These are phyloP conservation scores for Poeciliopsis turneri DNA, from an alignment of 2,797 vertebrate genomes.

Conservation along the genomic window DNA sequence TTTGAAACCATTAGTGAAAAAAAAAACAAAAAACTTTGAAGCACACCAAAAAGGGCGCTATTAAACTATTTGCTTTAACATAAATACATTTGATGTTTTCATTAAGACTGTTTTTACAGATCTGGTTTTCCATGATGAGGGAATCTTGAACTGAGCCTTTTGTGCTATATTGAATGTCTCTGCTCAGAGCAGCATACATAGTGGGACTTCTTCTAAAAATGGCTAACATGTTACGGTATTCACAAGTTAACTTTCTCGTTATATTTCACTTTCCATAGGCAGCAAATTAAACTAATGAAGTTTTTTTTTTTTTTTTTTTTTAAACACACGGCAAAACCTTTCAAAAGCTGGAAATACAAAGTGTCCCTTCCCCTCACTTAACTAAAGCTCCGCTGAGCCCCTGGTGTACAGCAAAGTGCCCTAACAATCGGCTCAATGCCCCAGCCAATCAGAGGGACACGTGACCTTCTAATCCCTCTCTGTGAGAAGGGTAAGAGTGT, in stretches of 20 bases:
- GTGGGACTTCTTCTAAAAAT: constrained; percentile 18
- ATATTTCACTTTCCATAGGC: constrained; percentile 20
- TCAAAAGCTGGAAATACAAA: constrained; percentile 75
- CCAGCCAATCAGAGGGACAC: constrained; percentile 91
- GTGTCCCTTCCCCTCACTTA: constrained; percentile 78
- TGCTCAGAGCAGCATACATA: constrained; percentile 43
- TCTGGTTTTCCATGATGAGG: constrained; percentile 57
- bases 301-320: constrained; percentile 10
- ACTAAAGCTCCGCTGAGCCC: constrained; percentile 85
- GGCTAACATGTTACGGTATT: constrained; percentile 24
- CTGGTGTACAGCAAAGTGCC: constrained; percentile 86
- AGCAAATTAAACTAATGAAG: constrained; percentile 32
- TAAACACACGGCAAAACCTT: constrained; percentile 54
- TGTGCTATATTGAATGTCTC: constrained; percentile 46
- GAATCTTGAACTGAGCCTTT: constrained; percentile 50
- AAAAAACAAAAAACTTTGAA: constrained; percentile 53
- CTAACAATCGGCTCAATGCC: constrained; percentile 93
- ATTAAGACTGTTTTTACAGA: constrained; percentile 71
- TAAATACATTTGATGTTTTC: constrained; percentile 70
- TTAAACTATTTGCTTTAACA: constrained; percentile 76
- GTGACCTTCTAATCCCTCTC: constrained; percentile 93
- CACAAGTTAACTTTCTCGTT: constrained; percentile 15
- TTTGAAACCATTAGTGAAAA: constrained; percentile 72
- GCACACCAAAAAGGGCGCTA: constrained; percentile 59
- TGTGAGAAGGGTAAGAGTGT: constrained; percentile 88